phyloP scores from a whole-genome alignment of 2,113 vertebrate genomes.

The Silurus meridionalis region DNA sequence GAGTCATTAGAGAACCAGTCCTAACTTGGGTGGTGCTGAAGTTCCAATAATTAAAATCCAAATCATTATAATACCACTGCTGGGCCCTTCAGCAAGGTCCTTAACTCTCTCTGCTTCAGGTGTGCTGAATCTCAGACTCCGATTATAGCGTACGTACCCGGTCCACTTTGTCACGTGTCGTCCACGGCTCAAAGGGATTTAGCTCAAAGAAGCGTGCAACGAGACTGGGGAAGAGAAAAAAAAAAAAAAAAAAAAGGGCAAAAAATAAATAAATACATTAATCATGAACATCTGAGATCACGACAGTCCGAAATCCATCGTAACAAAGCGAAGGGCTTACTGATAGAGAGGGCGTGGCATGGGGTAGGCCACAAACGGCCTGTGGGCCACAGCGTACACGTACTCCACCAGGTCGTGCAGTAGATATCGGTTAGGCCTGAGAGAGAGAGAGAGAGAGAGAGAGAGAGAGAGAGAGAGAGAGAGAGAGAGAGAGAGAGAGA shows the following conservation, averaged over 20 bases:
- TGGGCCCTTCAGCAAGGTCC: too few relatives aligned
- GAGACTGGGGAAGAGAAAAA: constrained; percentile 68
- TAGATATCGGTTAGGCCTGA: constrained; percentile 84
- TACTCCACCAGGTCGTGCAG: constrained; percentile 90
- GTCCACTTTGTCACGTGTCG: constrained; percentile 87
- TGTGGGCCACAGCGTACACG: constrained; percentile 74
- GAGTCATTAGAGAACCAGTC: too few relatives aligned
- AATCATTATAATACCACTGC: too few relatives aligned
- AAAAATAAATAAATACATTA: background rate
- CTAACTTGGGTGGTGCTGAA: too few relatives aligned
- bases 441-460: background rate
- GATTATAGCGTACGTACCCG: constrained; percentile 73
- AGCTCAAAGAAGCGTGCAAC: constrained; percentile 78
- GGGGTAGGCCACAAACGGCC: constrained; percentile 78
- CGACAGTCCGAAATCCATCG: background rate
- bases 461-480: background rate
- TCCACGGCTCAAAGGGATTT: constrained; percentile 88
- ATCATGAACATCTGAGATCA: background rate
- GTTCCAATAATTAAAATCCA: too few relatives aligned
- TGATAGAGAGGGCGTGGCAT: constrained; percentile 82
- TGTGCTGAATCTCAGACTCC: background rate
- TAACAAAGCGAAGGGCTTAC: constrained; percentile 71
- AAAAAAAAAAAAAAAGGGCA: too few relatives aligned
- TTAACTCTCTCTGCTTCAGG: too few relatives aligned
- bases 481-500: background rate